Evolutionary conservation across 2,113 vertebrate species (phyloP).

Genomic region (Narcine bancroftii): DNA sequence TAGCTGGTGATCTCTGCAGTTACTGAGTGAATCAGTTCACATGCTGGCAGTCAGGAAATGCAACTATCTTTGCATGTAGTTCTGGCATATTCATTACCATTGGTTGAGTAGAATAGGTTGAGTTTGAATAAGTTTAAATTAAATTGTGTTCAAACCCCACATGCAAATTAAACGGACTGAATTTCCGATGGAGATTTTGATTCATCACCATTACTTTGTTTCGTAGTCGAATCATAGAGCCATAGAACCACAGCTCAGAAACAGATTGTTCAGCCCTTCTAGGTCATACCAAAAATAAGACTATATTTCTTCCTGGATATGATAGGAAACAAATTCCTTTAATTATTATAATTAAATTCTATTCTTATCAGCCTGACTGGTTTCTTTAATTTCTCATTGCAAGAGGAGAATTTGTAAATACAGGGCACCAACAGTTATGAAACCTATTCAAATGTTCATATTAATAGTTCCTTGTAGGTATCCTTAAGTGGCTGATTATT

Average conservation of each 20-base stretch:
- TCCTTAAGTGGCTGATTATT: neutral
- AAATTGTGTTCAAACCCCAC: neutral
- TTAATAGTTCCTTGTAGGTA: neutral
- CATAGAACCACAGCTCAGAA: no score
- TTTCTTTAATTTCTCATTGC: neutral
- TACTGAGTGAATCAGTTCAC: neutral
- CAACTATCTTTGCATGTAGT: neutral
- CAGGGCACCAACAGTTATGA: neutral
- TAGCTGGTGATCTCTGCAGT: no score
- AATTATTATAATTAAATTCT: slow-evolving; percentile 8
- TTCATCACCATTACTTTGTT: neutral
- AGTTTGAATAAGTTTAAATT: neutral
- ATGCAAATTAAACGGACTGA: neutral
- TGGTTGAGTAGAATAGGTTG: neutral
- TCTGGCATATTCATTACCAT: neutral
- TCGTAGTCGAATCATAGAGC: neutral
- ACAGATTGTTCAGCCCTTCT: no score
- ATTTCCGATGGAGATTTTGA: neutral
- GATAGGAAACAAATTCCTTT: neutral
- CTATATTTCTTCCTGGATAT: no score
- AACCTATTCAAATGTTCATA: neutral
- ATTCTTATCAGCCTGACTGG: neutral
- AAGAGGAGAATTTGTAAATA: no score
- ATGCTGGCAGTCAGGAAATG: neutral
- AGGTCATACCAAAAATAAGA: no score